Conservation (phyloP, 2,888 invertebrate genomes). For the Dastarcus helophoroides region DNA sequence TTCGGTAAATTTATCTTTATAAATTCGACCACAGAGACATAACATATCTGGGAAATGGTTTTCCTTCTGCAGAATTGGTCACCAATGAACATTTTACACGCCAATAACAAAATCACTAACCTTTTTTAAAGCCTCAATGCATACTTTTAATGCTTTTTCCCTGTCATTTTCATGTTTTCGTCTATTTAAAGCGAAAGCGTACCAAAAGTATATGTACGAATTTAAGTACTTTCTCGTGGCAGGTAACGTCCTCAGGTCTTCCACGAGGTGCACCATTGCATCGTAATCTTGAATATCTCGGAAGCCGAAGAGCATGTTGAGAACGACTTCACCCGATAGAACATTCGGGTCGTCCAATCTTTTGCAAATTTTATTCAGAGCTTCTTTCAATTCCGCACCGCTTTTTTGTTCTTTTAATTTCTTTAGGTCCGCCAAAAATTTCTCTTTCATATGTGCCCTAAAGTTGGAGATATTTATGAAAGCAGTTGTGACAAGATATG, state of each 20-base stretch:
- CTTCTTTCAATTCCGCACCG: constrained; percentile 68
- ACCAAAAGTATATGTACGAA: constrained; percentile 84
- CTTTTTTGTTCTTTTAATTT: constrained; percentile 81
- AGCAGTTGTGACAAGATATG: too few relatives aligned
- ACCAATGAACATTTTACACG: not conserved
- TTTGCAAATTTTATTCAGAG: constrained; percentile 79
- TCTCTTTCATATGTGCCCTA: constrained; percentile 94
- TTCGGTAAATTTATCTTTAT: constrained; percentile 95
- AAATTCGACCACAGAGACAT: constrained; percentile 94
- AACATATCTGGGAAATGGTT: constrained; percentile 95
- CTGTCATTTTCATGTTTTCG: constrained; percentile 90
- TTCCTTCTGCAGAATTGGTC: constrained; percentile 52
- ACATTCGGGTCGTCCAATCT: constrained; percentile 95
- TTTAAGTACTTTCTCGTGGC: constrained; percentile 79
- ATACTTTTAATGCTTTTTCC: constrained; percentile 84
- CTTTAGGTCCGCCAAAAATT: constrained; percentile 86
- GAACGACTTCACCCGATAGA: constrained; percentile 88
- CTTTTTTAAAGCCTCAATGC: constrained; percentile 76
- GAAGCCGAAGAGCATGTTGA: constrained; percentile 87
- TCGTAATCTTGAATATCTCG: constrained; percentile 92
- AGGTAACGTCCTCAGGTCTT: constrained; percentile 83
- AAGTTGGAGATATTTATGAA: too few relatives aligned
- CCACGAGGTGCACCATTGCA: constrained; percentile 92
- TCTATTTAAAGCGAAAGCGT: constrained; percentile 94
- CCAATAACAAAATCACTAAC: constrained; percentile 22